phyloP scores from a whole-genome alignment of 2,797 vertebrate genomes.

The Myotis pilosus region DNA sequence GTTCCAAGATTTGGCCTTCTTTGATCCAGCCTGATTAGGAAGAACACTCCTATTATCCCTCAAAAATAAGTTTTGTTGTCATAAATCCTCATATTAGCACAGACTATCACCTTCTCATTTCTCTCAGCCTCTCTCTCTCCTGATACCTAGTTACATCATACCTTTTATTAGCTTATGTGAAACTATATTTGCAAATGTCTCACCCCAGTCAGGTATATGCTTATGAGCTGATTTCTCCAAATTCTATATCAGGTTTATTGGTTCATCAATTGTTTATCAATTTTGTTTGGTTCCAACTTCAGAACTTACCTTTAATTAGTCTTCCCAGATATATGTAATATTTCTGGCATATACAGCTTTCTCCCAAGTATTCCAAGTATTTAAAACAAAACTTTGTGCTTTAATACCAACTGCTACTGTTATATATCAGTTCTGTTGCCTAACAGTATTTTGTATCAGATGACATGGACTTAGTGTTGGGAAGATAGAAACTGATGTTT shows the following conservation, averaged over 20 bases:
- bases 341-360: not conserved
- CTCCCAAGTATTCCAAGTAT: not conserved
- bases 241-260: not conserved
- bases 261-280: not conserved
- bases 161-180: not conserved
- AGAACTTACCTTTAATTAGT: not conserved
- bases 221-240: not conserved
- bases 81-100: not conserved
- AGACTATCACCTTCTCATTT: not conserved
- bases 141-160: not conserved
- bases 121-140: not conserved
- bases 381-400: not conserved
- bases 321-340: not conserved
- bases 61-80: not conserved
- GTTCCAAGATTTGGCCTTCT: not conserved
- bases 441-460: not conserved
- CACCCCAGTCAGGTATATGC: not conserved
- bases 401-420: not conserved
- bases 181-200: not conserved
- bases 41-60: not conserved
- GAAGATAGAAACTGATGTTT: not conserved
- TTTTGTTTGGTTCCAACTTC: not conserved
- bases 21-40: not conserved
- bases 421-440: not conserved
- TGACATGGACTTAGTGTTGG: not conserved